A percentile compares a stretch with the other conserved stretches of the same genome.
Evolutionary conservation across 2,888 invertebrate genomes (phyloP).

Genomic region (Drosophila recens): DNA sequence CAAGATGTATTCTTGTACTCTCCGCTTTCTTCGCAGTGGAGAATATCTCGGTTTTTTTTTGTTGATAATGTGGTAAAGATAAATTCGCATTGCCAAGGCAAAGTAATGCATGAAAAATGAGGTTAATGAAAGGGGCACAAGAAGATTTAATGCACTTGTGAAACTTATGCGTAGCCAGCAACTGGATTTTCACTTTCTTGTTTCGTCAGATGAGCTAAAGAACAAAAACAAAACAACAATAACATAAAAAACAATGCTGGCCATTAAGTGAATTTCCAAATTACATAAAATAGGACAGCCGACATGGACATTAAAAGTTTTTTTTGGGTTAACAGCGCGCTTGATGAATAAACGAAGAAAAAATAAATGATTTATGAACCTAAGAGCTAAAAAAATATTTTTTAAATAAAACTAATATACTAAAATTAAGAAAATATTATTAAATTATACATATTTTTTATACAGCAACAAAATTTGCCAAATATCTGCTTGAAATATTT

Average conservation of each 20-base stretch:
- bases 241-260: slow-evolving; percentile 36
- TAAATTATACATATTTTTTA: neutral
- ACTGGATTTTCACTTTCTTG: slow-evolving; percentile 69
- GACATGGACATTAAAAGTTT: slow-evolving; percentile 29
- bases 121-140: slow-evolving; percentile 73
- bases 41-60: slow-evolving; percentile 43
- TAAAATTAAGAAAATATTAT: neutral
- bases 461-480: neutral
- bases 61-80: slow-evolving; percentile 59
- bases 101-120: slow-evolving; percentile 61
- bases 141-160: slow-evolving; percentile 76
- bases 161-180: slow-evolving; percentile 55
- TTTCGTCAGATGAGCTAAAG: slow-evolving; percentile 29
- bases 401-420: neutral
- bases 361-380: slow-evolving; percentile 19
- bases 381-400: neutral
- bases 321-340: slow-evolving; percentile 34
- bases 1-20: slow-evolving; percentile 30
- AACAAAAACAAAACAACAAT: slow-evolving; percentile 29
- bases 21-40: slow-evolving; percentile 63
- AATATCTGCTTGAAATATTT: slow-evolving; percentile 14
- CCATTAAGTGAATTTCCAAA: slow-evolving; percentile 51
- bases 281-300: slow-evolving; percentile 33
- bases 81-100: slow-evolving; percentile 31
- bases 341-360: slow-evolving; percentile 15